A percentile compares a stretch with the other conserved stretches of the same genome.
Evolutionary conservation across 2,888 invertebrate species (phyloP).

Genomic region (Ceriagrion tenellum): DNA sequence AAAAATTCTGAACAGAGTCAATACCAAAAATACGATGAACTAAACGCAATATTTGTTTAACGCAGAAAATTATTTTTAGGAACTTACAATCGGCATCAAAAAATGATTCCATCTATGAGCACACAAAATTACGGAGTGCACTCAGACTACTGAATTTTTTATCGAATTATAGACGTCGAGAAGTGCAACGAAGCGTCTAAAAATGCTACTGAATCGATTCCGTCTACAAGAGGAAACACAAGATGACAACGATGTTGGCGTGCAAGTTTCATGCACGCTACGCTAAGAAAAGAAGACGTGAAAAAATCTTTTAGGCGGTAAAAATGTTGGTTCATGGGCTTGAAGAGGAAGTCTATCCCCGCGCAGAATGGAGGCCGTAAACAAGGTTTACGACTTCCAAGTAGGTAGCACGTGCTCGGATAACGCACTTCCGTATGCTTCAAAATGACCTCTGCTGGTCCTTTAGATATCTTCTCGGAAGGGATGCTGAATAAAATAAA

Average conservation of each 20-base stretch:
- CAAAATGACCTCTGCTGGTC: conserved; percentile 5
- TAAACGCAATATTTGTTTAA: too few species aligned
- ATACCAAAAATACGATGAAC: too few species aligned
- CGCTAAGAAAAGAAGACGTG: not conserved
- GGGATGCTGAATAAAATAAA: not conserved
- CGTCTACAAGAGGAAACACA: not conserved
- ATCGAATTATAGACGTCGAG: too few species aligned
- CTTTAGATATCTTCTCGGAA: not conserved
- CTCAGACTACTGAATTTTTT: too few species aligned
- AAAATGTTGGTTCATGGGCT: not conserved
- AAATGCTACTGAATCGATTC: not conserved
- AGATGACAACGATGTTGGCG: not conserved
- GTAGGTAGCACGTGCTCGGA: not conserved
- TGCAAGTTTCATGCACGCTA: not conserved
- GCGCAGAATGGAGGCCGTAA: not conserved
- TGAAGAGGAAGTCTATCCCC: not conserved
- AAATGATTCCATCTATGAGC: too few species aligned
- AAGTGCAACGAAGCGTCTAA: not conserved
- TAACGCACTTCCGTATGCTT: not conserved
- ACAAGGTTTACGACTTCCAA: not conserved
- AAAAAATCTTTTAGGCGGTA: not conserved
- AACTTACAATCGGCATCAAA: too few species aligned
- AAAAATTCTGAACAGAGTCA: too few species aligned
- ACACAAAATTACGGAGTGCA: too few species aligned
- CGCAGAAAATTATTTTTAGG: too few species aligned